phyloP scores from a whole-genome alignment of 2,888 invertebrate genomes.

The Phlogophora meticulosa region DNA sequence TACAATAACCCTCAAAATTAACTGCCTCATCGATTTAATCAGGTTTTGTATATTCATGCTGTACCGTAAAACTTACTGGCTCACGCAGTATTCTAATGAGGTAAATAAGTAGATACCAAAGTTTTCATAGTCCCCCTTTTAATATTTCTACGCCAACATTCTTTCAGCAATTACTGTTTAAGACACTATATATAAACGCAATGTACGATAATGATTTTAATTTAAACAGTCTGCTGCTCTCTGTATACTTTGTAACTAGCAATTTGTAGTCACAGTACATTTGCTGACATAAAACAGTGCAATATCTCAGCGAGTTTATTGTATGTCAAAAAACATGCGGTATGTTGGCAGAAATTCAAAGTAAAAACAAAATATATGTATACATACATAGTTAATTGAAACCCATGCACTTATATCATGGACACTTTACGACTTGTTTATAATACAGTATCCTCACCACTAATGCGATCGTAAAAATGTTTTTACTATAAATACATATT shows the following conservation, averaged over 20 bases:
- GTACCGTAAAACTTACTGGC: constrained; percentile 40
- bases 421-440: constrained; percentile 33
- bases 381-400: constrained; percentile 24
- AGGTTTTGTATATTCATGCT: constrained; percentile 69
- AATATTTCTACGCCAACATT: constrained; percentile 48
- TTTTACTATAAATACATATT: constrained; percentile 1
- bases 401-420: constrained; percentile 22
- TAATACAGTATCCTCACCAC: constrained; percentile 22
- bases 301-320: constrained; percentile 67
- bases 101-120: constrained; percentile 20
- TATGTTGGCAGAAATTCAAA: constrained; percentile 83
- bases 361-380: constrained; percentile 33
- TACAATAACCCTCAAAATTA: constrained; percentile 76
- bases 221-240: constrained; percentile 70
- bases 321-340: constrained; percentile 74
- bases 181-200: constrained; percentile 58
- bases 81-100: constrained; percentile 54
- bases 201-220: constrained; percentile 74
- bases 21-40: constrained; percentile 75
- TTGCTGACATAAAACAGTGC: constrained; percentile 52
- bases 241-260: constrained; percentile 51
- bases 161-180: constrained; percentile 36
- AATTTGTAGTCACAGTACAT: constrained; percentile 64
- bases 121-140: constrained; percentile 23
- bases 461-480: constrained; percentile 25